Conservation (phyloP, 2,113 vertebrate genomes). For the Tetraodon nigroviridis region DNA sequence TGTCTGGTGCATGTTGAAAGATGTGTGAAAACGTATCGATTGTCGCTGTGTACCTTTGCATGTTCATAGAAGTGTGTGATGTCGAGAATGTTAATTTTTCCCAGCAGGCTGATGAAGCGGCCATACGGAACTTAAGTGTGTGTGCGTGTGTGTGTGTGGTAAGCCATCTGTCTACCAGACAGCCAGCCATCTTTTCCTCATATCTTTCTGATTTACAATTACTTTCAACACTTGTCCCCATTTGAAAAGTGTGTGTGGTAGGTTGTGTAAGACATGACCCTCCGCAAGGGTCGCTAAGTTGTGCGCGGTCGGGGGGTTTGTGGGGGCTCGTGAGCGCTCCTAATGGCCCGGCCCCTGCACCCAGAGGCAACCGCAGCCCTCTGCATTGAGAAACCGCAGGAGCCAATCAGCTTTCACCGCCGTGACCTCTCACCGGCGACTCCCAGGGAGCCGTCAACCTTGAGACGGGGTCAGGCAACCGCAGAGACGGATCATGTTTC, state of each 20-base stretch:
- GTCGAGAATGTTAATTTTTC: constrained; percentile 59
- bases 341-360: constrained; percentile 56
- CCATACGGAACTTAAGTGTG: constrained; percentile 42
- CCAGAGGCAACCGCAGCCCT: constrained; percentile 55
- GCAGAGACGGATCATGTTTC: constrained; percentile 64
- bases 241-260: constrained; percentile 61
- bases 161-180: constrained; percentile 68
- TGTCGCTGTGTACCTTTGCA: constrained; percentile 52
- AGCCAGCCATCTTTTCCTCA: constrained; percentile 58
- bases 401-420: constrained; percentile 57
- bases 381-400: constrained; percentile 35
- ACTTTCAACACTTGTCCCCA: constrained; percentile 60
- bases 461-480: constrained; percentile 64
- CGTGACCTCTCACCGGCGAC: constrained; percentile 50
- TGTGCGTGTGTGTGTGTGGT: constrained; percentile 31
- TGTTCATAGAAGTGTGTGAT: constrained; percentile 55
- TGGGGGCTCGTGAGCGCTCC: constrained; percentile 16
- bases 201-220: constrained; percentile 70
- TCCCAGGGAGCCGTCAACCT: constrained; percentile 65
- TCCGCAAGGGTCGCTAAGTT: constrained; percentile 8
- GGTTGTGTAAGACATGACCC: constrained; percentile 55
- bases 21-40: constrained; percentile 39
- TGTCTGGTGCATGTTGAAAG: constrained; percentile 1
- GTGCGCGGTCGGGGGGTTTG: background rate
- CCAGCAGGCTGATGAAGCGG: constrained; percentile 56